phyloP scores from a whole-genome alignment of 1,140 invertebrate genomes.

The Zaprionus inermis region DNA sequence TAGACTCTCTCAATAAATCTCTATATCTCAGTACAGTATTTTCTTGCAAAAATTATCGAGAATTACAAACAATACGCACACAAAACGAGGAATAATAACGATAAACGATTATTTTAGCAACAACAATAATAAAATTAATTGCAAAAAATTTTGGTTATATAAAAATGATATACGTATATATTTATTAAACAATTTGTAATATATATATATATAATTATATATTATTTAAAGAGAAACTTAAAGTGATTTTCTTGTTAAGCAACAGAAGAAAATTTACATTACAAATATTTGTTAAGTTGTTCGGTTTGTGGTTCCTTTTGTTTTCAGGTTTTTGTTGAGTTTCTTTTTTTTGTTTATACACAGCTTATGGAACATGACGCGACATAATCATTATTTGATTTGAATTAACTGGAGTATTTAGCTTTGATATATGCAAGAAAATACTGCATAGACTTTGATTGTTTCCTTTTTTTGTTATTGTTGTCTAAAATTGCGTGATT shows the following conservation, averaged over 20 bases:
- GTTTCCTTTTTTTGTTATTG: constrained; percentile 3
- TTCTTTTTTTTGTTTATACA: constrained; percentile 23
- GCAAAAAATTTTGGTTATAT: constrained; percentile 49
- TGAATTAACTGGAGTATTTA: constrained; percentile 46
- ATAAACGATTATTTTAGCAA: constrained; percentile 44
- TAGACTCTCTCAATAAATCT: constrained; percentile 1
- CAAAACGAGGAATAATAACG: constrained; percentile 52
- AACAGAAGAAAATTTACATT: constrained; percentile 43
- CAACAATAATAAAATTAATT: constrained; percentile 36
- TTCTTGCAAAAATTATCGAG: constrained; percentile 65
- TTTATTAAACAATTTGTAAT: constrained; percentile 59
- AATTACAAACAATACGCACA: constrained; percentile 37
- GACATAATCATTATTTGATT: constrained; percentile 42
- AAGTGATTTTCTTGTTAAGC: constrained; percentile 40
- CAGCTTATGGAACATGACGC: no score
- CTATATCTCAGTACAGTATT: constrained; percentile 58
- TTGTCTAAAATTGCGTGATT: constrained; percentile 42
- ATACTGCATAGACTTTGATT: constrained; percentile 64
- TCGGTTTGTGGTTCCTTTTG: background rate
- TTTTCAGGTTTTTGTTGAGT: background rate
- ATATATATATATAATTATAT: constrained; percentile 50
- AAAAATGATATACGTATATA: constrained; percentile 55
- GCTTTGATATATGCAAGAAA: constrained; percentile 71
- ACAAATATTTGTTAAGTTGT: constrained; percentile 27
- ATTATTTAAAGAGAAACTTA: constrained; percentile 50